Evolutionary conservation across 64 coral and sea anemone species (phyloP).

Genomic region (Hydrozoanthus tunicans): DNA sequence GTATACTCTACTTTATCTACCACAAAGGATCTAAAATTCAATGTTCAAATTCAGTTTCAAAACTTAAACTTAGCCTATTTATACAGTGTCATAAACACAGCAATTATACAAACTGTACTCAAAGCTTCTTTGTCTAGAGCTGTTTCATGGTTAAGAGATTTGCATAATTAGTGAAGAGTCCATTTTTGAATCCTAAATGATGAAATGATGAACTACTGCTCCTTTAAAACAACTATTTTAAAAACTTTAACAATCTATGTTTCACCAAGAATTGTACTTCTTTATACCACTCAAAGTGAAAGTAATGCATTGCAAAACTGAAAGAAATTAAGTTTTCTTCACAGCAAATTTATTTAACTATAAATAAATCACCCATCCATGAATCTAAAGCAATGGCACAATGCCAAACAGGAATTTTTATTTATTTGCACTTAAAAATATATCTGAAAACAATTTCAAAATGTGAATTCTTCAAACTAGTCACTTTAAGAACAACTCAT

Average conservation of each 20-base stretch:
- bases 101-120: conserved; percentile 62
- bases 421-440: not conserved
- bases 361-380: conserved; percentile 31
- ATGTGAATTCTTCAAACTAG: not conserved
- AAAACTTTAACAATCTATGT: not conserved
- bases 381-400: not conserved
- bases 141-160: conserved; percentile 64
- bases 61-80: conserved; percentile 22
- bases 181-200: conserved; percentile 10
- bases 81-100: conserved; percentile 40
- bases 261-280: not conserved
- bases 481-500: not conserved
- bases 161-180: conserved; percentile 38
- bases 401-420: conserved; percentile 36
- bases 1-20: not conserved
- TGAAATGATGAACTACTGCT: conserved; percentile 30
- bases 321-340: conserved; percentile 16
- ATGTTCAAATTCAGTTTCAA: conserved; percentile 16
- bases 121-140: conserved; percentile 48
- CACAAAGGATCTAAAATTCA: not conserved
- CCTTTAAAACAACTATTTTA: not conserved
- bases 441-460: not conserved
- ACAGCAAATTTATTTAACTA: conserved; percentile 20
- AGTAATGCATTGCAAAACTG: not conserved
- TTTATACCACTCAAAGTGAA: not conserved